A percentile compares a stretch with the other conserved stretches of the same genome.
These are phyloP conservation scores for Gymnothorax reevesii DNA, from an alignment of 2,797 vertebrate genomes.

Conservation along the genomic window DNA sequence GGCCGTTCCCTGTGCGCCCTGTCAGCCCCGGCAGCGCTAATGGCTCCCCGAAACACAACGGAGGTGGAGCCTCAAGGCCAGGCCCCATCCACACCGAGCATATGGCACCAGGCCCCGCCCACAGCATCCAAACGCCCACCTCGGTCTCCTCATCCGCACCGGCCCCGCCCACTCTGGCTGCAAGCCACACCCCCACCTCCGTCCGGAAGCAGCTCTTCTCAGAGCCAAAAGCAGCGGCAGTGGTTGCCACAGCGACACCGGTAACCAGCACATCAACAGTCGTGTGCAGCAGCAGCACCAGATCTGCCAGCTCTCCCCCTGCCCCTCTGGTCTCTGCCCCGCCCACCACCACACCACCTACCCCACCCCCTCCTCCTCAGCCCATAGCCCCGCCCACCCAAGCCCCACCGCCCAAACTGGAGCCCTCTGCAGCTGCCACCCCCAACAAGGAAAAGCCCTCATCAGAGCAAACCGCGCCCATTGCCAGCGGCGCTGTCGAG, in stretches of 20 bases:
- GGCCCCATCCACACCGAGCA: conserved; percentile 75
- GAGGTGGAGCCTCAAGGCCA: conserved; percentile 52
- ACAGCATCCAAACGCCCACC: conserved; percentile 74
- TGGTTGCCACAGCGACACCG: conserved; percentile 65
- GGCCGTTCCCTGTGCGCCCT: conserved; percentile 95
- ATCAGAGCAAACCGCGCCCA: conserved; percentile 63
- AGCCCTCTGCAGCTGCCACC: conserved; percentile 71
- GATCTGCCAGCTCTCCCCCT: conserved; percentile 74
- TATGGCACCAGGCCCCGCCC: conserved; percentile 62
- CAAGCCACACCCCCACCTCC: conserved; percentile 84
- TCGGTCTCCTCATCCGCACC: conserved; percentile 70
- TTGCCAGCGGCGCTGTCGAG: conserved; percentile 62
- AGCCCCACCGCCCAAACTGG: conserved; percentile 72
- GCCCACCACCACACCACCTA: conserved; percentile 58
- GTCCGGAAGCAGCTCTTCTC: conserved; percentile 93
- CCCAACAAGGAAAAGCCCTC: conserved; percentile 81
- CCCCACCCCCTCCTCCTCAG: conserved; percentile 70
- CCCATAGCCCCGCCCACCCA: conserved; percentile 74
- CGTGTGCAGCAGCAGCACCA: conserved; percentile 50
- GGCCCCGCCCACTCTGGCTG: conserved; percentile 77
- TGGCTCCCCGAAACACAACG: conserved; percentile 94
- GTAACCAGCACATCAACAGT: conserved; percentile 63
- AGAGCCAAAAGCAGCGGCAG: conserved; percentile 80
- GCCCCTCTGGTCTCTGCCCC: conserved; percentile 75
- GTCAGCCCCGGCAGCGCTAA: conserved; percentile 94